phyloP scores from a whole-genome alignment of 2,888 invertebrate species.

The Drosophila fungiperda region DNA sequence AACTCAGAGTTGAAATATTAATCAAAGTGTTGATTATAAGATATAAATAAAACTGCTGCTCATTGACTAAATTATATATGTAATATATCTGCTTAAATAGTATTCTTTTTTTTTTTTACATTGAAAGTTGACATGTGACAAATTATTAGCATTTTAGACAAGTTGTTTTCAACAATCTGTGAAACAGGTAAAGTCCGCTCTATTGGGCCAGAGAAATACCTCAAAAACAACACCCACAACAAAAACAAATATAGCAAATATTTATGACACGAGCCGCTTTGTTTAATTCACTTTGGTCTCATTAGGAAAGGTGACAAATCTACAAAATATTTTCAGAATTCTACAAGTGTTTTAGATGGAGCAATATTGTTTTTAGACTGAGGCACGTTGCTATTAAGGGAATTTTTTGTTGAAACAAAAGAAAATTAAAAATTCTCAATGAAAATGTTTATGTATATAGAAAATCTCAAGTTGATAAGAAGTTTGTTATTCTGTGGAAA shows the following conservation, averaged over 20 bases:
- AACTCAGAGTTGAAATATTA: constrained; percentile 1
- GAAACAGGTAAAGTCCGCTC: constrained; percentile 30
- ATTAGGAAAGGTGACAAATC: not conserved
- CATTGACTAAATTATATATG: not conserved
- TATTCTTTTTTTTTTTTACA: not conserved
- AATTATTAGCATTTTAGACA: constrained; percentile 37
- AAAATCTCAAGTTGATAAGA: no score
- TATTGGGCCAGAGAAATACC: constrained; percentile 12
- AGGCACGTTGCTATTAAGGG: not conserved
- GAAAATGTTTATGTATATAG: no score
- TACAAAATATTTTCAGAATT: not conserved
- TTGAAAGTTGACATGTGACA: constrained; percentile 18
- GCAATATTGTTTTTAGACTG: not conserved
- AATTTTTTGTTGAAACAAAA: not conserved
- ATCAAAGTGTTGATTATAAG: not conserved
- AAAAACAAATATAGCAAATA: constrained; percentile 1
- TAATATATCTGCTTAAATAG: not conserved
- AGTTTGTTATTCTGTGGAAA: no score
- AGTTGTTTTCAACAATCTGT: constrained; percentile 14
- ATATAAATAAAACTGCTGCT: not conserved
- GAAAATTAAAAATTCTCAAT: not conserved
- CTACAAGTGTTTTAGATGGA: not conserved
- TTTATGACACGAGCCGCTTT: constrained; percentile 1
- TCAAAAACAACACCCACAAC: constrained; percentile 6
- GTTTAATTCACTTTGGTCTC: not conserved